Percentiles rank a stretch among this genome's conserved stretches.
phyloP scores from a whole-genome alignment of 2,113 vertebrate genomes.

The Prunella fulvescens region DNA sequence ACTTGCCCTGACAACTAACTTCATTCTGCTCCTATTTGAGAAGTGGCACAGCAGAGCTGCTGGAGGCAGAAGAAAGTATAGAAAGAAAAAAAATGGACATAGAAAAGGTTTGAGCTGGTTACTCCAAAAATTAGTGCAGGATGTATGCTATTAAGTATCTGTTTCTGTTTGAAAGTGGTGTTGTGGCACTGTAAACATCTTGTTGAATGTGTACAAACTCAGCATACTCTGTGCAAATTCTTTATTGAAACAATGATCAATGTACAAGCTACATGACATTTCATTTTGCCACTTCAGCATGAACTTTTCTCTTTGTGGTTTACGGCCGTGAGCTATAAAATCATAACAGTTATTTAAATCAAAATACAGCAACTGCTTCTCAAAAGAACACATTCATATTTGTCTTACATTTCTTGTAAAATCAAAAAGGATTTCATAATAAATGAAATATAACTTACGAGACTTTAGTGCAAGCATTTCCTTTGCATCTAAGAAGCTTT shows the following conservation, averaged over 20 bases:
- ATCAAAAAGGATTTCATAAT: slow-evolving; percentile 25
- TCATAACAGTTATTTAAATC: slow-evolving; percentile 52
- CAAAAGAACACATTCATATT: slow-evolving; percentile 48
- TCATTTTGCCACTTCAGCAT: slow-evolving; percentile 56
- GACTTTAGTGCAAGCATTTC: slow-evolving; percentile 33
- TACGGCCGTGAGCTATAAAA: slow-evolving; percentile 46
- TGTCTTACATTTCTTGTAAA: slow-evolving; percentile 40
- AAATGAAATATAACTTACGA: slow-evolving; percentile 46
- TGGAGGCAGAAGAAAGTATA: not conserved
- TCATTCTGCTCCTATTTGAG: not conserved
- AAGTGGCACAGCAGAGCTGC: not conserved
- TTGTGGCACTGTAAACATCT: not conserved
- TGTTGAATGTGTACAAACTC: not conserved
- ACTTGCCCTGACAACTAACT: not conserved
- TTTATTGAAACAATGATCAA: slow-evolving; percentile 77
- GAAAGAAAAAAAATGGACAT: not conserved
- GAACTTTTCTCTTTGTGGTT: slow-evolving; percentile 53
- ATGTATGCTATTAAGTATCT: not conserved
- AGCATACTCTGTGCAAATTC: slow-evolving; percentile 53
- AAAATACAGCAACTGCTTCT: slow-evolving; percentile 51
- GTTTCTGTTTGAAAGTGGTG: not conserved
- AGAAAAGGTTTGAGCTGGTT: not conserved
- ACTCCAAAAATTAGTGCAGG: not conserved
- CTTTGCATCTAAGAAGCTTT: slow-evolving; percentile 46
- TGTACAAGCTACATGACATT: slow-evolving; percentile 66